phyloP scores from a whole-genome alignment of 2,113 vertebrate genomes.

The Azemiops feae region DNA sequence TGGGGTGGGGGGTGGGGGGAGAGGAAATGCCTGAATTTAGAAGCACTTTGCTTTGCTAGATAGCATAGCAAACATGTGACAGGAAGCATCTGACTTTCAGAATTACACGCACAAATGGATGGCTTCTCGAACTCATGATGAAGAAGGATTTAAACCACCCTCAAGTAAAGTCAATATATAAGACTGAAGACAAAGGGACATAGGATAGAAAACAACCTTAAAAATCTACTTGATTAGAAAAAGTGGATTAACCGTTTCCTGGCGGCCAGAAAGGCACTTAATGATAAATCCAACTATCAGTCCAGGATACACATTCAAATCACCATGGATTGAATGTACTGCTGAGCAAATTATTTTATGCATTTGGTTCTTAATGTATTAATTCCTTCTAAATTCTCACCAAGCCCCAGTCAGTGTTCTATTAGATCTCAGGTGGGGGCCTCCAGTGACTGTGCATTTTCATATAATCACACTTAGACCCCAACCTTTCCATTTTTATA shows the following conservation, averaged over 20 bases:
- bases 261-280: background rate
- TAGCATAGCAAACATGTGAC: background rate
- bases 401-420: background rate
- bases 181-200: background rate
- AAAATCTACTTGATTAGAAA: background rate
- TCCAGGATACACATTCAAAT: background rate
- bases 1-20: background rate
- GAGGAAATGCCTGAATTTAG: background rate
- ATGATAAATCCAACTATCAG: background rate
- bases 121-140: background rate
- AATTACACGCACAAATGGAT: background rate
- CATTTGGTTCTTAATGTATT: constrained; percentile 13
- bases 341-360: constrained; percentile 23
- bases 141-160: background rate
- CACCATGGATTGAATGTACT: constrained; percentile 3
- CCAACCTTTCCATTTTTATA: background rate
- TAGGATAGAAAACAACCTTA: background rate
- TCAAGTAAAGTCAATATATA: background rate
- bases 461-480: background rate
- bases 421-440: background rate
- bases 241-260: background rate
- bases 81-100: background rate
- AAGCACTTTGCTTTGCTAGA: background rate
- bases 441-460: background rate
- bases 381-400: constrained; percentile 18